Evolutionary conservation across 2,113 vertebrate species (phyloP).

Genomic region (Notarius quadriscutis): DNA sequence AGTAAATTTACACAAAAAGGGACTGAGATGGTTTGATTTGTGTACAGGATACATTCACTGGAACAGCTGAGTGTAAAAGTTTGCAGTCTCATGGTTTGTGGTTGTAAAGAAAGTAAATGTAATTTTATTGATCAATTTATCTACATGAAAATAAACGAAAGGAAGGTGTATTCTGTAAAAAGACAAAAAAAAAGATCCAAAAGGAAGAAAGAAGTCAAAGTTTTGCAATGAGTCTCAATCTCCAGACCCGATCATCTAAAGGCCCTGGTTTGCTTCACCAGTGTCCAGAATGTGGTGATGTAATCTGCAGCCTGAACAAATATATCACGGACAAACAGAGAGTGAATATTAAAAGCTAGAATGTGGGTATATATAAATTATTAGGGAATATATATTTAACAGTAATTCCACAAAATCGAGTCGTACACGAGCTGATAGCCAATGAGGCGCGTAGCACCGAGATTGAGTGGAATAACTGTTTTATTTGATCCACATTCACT

Average conservation of each 20-base stretch:
- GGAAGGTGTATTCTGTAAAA: not conserved
- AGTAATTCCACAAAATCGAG: no score
- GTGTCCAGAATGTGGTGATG: not conserved
- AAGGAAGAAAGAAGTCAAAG: not conserved
- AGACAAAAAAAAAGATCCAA: not conserved
- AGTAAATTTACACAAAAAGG: not conserved
- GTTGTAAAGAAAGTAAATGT: not conserved
- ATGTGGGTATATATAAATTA: not conserved
- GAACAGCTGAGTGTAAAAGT: not conserved
- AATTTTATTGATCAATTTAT: no score
- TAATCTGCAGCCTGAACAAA: not conserved
- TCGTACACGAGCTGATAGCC: no score
- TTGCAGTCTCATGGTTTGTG: not conserved
- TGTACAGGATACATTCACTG: no score
- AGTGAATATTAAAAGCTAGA: not conserved
- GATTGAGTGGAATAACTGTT: no score
- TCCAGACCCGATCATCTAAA: not conserved
- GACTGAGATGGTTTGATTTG: not conserved
- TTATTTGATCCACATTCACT: no score
- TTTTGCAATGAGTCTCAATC: not conserved
- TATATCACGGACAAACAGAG: not conserved
- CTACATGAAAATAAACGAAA: not conserved
- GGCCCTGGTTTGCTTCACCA: not conserved
- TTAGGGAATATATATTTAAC: not conserved
- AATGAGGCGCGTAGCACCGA: no score